A percentile compares a stretch with the other conserved stretches of the same genome.
These are phyloP conservation scores for Camponotus vicinus DNA, from an alignment of 1,140 invertebrate genomes.

Conservation along the genomic window DNA sequence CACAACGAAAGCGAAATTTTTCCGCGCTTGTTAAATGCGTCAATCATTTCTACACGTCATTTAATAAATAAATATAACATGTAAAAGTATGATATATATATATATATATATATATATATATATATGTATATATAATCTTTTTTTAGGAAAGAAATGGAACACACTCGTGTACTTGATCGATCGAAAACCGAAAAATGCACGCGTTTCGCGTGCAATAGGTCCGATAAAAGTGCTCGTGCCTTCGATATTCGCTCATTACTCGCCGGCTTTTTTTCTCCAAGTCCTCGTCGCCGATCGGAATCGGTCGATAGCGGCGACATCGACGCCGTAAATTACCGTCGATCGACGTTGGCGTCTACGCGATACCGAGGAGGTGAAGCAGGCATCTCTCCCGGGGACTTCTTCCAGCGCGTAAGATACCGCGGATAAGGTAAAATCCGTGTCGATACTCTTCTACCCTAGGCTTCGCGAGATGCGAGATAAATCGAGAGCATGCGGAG, in stretches of 20 bases:
- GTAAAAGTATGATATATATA: neutral
- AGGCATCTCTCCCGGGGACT: slow-evolving; percentile 34
- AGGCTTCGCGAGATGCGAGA: slow-evolving; percentile 45
- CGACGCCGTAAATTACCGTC: slow-evolving; percentile 54
- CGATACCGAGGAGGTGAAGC: slow-evolving; percentile 13
- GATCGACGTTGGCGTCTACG: slow-evolving; percentile 51
- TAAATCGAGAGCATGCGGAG: slow-evolving; percentile 45
- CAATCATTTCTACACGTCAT: neutral
- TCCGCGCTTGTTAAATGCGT: neutral
- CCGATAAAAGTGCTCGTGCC: slow-evolving; percentile 2
- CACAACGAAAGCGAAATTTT: slow-evolving; percentile 45
- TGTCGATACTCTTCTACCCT: slow-evolving; percentile 49
- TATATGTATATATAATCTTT: no score
- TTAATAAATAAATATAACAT: neutral
- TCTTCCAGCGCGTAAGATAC: slow-evolving; percentile 48
- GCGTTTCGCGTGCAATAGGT: slow-evolving; percentile 56
- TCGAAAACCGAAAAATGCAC: slow-evolving; percentile 53
- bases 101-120: no score
- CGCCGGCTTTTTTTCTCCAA: slow-evolving; percentile 23
- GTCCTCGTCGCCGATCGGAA: slow-evolving; percentile 39
- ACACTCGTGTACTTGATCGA: neutral
- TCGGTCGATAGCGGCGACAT: slow-evolving; percentile 54
- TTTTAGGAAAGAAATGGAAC: neutral
- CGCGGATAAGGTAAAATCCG: slow-evolving; percentile 57
- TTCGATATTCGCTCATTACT: slow-evolving; percentile 56